Percentiles rank a stretch among this genome's conserved stretches.
phyloP scores from a whole-genome alignment of 2,888 invertebrate species.

The Brassicogethes aeneus region DNA sequence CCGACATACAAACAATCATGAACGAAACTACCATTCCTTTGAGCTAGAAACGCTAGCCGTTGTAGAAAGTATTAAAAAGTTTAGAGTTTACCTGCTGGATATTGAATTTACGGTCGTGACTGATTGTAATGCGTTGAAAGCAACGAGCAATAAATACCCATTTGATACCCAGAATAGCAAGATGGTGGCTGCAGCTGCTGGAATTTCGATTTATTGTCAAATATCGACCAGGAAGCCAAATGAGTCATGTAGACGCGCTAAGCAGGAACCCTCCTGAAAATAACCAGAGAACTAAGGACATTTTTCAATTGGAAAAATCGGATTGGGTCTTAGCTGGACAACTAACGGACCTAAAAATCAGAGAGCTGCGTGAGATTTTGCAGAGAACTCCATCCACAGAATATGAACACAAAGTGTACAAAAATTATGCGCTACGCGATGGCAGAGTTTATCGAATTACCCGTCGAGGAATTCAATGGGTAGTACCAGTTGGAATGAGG shows the following conservation, averaged over 20 bases:
- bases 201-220: conserved; percentile 18
- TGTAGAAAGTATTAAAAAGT: conserved; percentile 26
- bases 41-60: conserved; percentile 35
- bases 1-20: conserved; percentile 25
- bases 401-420: conserved; percentile 11
- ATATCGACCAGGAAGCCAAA: conserved; percentile 14
- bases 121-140: conserved; percentile 29
- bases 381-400: conserved; percentile 13
- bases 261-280: conserved; percentile 18
- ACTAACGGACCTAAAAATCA: conserved; percentile 16
- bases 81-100: conserved; percentile 28
- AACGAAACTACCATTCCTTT: conserved; percentile 29
- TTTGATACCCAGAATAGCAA: conserved; percentile 26
- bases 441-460: conserved; percentile 16
- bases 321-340: conserved; percentile 20
- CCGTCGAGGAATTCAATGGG: conserved; percentile 18
- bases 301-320: conserved; percentile 14
- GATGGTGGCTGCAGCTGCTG: conserved; percentile 18
- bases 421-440: conserved; percentile 13
- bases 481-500: conserved; percentile 28
- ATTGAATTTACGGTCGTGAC: conserved; percentile 25
- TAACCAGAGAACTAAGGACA: conserved; percentile 9
- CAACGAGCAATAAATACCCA: conserved; percentile 24
- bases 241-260: conserved; percentile 20
- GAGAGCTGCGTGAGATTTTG: conserved; percentile 11